phyloP scores from a whole-genome alignment of 2,797 vertebrate species.

The Tragelaphus eurycerus region DNA sequence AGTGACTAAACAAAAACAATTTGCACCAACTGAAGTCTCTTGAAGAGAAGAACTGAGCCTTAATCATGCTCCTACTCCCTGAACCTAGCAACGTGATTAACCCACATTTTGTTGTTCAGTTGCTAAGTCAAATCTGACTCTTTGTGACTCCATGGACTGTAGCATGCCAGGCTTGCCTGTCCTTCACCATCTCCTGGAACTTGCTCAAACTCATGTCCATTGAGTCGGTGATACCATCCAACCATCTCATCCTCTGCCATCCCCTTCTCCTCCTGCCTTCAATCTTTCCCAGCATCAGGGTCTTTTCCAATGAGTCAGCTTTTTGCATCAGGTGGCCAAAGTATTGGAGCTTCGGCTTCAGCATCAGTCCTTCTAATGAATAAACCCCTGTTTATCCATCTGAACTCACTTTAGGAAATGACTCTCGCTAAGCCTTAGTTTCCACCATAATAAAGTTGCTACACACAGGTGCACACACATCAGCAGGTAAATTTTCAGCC shows the following conservation, averaged over 20 bases:
- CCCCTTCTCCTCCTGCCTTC: neutral
- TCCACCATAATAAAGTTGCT: neutral
- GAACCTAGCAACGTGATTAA: neutral
- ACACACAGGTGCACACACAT: accelerated
- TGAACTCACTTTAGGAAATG: neutral
- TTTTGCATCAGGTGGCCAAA: neutral
- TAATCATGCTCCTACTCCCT: neutral
- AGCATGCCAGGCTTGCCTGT: neutral
- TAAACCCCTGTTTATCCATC: neutral
- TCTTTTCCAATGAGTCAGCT: neutral
- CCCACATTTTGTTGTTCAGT: neutral
- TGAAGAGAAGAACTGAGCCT: neutral
- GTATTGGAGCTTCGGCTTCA: neutral
- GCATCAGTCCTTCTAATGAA: neutral
- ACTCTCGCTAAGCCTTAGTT: neutral
- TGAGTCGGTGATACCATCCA: neutral
- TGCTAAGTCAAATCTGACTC: neutral
- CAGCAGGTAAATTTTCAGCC: neutral
- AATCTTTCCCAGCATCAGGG: neutral
- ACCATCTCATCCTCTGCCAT: accelerated
- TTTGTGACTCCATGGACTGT: neutral
- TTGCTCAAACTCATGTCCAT: neutral
- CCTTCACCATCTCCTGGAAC: neutral
- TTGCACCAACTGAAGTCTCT: neutral
- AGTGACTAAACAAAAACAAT: neutral